Conservation (phyloP, 2,113 vertebrate genomes). For the Oxygymnocypris stewartii region DNA sequence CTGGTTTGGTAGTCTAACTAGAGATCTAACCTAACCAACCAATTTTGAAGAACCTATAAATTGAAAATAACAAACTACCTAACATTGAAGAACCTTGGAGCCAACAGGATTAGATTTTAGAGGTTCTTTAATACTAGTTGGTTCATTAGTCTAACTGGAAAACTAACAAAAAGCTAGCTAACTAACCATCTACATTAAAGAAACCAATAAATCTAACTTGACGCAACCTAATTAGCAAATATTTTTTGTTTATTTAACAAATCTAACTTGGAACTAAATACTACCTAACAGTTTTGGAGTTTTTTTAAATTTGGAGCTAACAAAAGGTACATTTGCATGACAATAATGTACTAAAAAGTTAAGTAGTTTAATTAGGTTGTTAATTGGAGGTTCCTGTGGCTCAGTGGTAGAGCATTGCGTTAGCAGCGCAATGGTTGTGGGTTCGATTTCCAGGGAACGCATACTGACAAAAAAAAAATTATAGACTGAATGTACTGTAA, state of each 20-base stretch:
- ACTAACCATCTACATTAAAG: background rate
- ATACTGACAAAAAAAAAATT: no score
- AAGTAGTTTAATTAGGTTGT: no score
- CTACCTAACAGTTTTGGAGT: background rate
- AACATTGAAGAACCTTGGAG: background rate
- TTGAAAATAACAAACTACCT: background rate
- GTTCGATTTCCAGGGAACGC: no score
- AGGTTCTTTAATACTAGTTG: background rate
- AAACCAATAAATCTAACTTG: background rate
- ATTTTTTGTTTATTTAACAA: background rate
- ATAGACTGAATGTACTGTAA: no score
- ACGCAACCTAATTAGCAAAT: background rate
- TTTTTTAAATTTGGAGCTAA: background rate
- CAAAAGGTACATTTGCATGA: background rate
- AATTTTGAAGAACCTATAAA: no score
- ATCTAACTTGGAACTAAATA: background rate
- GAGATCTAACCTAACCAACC: no score
- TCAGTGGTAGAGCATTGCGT: no score
- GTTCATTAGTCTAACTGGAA: background rate
- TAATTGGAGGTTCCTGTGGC: no score
- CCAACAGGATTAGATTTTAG: background rate
- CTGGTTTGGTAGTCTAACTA: no score
- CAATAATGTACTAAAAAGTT: no score
- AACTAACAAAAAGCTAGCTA: background rate
- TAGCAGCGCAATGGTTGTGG: no score